Base-by-base conservation (phyloP, 2,888 invertebrate species). In the Dioctria rufipes region DNA sequence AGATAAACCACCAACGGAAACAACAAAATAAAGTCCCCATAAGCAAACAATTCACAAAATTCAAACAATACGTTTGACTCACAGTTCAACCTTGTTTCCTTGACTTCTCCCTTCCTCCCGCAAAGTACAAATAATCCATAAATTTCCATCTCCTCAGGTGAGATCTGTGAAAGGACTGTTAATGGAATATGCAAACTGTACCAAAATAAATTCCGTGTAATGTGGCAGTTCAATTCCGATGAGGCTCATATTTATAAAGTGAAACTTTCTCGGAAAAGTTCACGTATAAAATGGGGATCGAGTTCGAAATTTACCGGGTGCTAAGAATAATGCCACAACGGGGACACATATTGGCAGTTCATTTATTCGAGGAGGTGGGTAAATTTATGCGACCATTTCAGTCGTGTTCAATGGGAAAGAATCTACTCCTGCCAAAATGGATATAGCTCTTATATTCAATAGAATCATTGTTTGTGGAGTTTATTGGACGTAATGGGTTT, bases 151-250 rank as follows among this genome's bases (percentile, higher is more conserved):
- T 63, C 39, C 60, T 63, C 43, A 51, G 63, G 61, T 43, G 25
- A 61, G 49, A 42, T 77, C 37, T 63, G 49, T 63, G 63, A 61
- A 77, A 63, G 63, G 46, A 77, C 49, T 80, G 82, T 82, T 82
- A 81, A 81, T 82, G 80, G 81, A 82, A 82, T 82, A 82, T 82
- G 81, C 81, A 81, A 49, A 63, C 51, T 81, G 81, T 71, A 65
- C 81, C 77, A 78, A 60, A 65, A 82, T 82, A 82, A 82, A 82
- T 82, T 82, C 63, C 58, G 49, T 67, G 80, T 82, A 82, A 82
- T 82, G 82, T 82, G 82, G 82, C 82, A 82, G 82, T 82, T 81
- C 81, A 82, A 82, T 82, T 82, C 82, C 82, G 77, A 79, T 82
- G 81, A 81, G 82, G 73, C 80, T 81, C 81, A 80, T 81, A 82